Evolutionary conservation across 2,113 vertebrate species (phyloP).

Genomic region (Menura novaehollandiae): DNA sequence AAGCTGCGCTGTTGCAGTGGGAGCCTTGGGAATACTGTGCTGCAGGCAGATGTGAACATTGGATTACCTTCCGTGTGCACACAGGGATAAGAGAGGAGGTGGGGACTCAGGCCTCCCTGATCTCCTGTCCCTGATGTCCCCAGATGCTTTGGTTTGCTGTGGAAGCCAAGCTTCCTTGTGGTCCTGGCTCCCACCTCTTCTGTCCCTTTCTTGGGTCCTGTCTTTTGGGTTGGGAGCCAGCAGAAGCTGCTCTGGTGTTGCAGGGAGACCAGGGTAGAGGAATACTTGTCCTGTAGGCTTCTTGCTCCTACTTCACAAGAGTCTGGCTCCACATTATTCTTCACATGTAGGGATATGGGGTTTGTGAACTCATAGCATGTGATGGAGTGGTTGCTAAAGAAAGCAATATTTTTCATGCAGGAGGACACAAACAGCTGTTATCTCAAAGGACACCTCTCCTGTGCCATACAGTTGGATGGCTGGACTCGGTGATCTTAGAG

Average conservation of each 20-base stretch:
- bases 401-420: neutral
- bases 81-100: neutral
- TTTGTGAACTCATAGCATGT: neutral
- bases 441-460: neutral
- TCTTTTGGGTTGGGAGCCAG: neutral
- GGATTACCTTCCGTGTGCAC: neutral
- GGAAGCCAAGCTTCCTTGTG: neutral
- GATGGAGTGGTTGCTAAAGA: neutral
- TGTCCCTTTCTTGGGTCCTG: neutral
- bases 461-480: neutral
- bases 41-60: neutral
- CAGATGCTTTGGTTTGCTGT: neutral
- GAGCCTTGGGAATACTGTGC: neutral
- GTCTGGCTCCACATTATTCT: neutral
- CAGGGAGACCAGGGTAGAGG: fast-evolving
- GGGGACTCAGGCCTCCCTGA: neutral
- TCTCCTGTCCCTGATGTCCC: neutral
- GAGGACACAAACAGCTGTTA: neutral
- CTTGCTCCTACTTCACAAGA: neutral
- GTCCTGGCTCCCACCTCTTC: neutral
- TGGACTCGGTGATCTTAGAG: neutral
- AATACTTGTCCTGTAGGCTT: neutral
- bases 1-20: neutral
- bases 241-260: neutral
- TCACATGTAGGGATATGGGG: neutral